Evolutionary conservation across 2,888 invertebrate genomes (phyloP), one percentile per base, ranked within the genome.

Genomic region (Nasonia oneida): DNA sequence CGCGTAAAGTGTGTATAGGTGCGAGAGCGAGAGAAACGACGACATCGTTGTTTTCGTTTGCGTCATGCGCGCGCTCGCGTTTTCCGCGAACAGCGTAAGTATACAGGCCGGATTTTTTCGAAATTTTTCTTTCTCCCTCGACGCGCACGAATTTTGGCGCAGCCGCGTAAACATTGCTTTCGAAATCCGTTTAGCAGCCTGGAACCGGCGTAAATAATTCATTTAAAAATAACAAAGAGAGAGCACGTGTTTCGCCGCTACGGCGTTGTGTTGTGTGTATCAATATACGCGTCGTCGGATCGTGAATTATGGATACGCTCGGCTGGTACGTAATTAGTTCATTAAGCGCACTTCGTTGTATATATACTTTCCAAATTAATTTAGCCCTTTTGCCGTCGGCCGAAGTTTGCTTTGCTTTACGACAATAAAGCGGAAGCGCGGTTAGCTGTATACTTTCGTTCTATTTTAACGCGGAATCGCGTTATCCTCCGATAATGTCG

Each of bases 21-120:
- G 23, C 47, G 37, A 67, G 10, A 79, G 47, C 47, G 29, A 76
- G 39, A 80, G 67, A 29, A 29, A 29, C 29, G 29, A 33, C 33
- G 70, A 23, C 37, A 37, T 33, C 57, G 71, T 73, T 73, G 73
- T 81, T 81, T 81, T 81, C 61, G 47, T 81, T 81, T 61, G 23
- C 74, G 71, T 80, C 80, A 80, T 18, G 57, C 18, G 57, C 78
- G 47, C 67, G 64, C 67, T 77, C 37, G 29, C 37, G 70, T 33
- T 70, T 33, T 70, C 37, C 70, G 37, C 0, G 33, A 57, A n/a
- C 1, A 29, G n/a, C 10, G 5, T n/a, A 29, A 29, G 3, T 57
- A n/a, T 18, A n/a, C 15, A n/a, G 15, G 0, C n/a, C 4, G 18
- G 4, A 57, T 57, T 15, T 57, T 57, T 47, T 10, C 6, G 1